Evolutionary conservation across 2,888 invertebrate genomes (phyloP), one percentile per base, ranked within the genome.

Genomic region (Ormyrus labotus): DNA sequence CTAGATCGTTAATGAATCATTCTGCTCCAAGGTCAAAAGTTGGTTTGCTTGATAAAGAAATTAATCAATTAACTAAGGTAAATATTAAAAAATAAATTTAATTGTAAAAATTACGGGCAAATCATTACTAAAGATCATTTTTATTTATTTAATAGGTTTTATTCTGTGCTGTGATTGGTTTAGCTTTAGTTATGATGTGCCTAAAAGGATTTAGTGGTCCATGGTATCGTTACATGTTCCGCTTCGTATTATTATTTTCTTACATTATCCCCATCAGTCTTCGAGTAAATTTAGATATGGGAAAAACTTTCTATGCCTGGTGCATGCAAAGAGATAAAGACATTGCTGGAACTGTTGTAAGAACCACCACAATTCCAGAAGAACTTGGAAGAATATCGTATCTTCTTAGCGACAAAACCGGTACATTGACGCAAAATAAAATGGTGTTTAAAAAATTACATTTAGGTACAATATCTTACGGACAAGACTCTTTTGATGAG

Each of bases 251-350:
- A 63, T 93, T 99, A 19, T 99, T 99, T 92, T 99, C 99, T 0
- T 99, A 99, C 92, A 99, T 99, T 87, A 99, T 99, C 88, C 99
- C 99, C 13, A 98, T 99, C 86, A 98, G 99, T 92, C 94, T 99
- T 87, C 93, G 99, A 83, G 99, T 99, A 0, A 99, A 99, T 92
- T 93, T 99, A 85, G 99, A 99, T 88, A 97, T 99, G 97, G 99
- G 99, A 1, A 99, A 99, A 92, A 96, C 96, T 0, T 98, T 96
- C 89, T 99, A 99, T 91, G 97, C 99, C 0, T 99, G 97, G 96
- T 95, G 96, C 85, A 99, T 99, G 86, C 97, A 98, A 87, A 93
- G 96, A 78, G 99, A 99, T 92, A 95, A 96, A 75, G 94, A 96
- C 85, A 98, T 99, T 84, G 95, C 95, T 82, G 98, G 97, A 47